Evolutionary conservation across 2,888 invertebrate species (phyloP).

Genomic region (Endotricha flammealis): DNA sequence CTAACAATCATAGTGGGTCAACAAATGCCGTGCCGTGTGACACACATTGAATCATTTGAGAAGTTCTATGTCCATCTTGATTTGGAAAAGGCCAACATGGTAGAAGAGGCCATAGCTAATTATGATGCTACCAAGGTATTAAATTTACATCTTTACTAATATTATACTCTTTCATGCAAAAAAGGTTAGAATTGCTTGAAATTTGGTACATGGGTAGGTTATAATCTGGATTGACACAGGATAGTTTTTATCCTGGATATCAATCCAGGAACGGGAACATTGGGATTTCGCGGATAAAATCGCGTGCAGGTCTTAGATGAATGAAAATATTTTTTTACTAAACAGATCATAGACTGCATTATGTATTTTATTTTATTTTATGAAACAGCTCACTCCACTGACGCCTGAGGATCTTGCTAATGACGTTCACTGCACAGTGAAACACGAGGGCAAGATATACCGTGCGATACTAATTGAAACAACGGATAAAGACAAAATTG

Average conservation of each 20-base stretch:
- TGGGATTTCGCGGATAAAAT: no score
- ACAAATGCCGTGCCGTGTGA: constrained; percentile 61
- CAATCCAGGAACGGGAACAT: no score
- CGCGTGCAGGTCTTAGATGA: no score
- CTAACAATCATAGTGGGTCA: constrained; percentile 65
- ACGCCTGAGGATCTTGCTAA: constrained; percentile 45
- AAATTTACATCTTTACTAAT: constrained; percentile 1
- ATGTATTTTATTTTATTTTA: constrained; percentile 3
- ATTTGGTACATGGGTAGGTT: no score
- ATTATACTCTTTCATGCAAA: no score
- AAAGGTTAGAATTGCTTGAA: no score
- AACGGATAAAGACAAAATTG: constrained; percentile 39
- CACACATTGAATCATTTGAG: constrained; percentile 58
- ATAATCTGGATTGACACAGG: no score
- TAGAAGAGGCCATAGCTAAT: constrained; percentile 56
- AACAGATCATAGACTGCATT: no score
- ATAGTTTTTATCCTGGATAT: no score
- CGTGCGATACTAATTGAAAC: constrained; percentile 59
- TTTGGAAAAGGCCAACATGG: constrained; percentile 56
- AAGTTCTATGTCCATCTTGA: constrained; percentile 63
- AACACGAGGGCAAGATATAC: constrained; percentile 51
- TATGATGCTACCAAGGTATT: constrained; percentile 48
- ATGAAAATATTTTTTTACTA: no score
- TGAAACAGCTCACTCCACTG: constrained; percentile 49
- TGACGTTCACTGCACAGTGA: constrained; percentile 63